phyloP scores from a whole-genome alignment of 2,888 invertebrate genomes.

The Eilema depressum region DNA sequence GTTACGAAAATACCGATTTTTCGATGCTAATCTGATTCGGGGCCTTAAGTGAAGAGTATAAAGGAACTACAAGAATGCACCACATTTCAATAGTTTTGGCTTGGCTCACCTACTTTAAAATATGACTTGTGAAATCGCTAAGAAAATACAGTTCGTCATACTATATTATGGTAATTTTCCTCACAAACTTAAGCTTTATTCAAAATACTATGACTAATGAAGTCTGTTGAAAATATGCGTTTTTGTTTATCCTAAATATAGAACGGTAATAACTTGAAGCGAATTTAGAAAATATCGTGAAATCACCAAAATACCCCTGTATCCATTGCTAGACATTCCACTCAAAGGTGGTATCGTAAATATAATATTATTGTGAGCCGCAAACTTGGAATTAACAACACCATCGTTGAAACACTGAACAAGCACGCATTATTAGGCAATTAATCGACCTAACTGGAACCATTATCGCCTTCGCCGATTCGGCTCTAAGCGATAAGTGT shows the following conservation, averaged over 20 bases:
- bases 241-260: conserved; percentile 26
- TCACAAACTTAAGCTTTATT: neutral
- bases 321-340: neutral
- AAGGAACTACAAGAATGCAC: no score
- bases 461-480: conserved; percentile 31
- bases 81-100: neutral
- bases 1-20: no score
- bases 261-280: conserved; percentile 20
- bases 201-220: neutral
- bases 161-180: neutral
- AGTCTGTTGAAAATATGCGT: neutral
- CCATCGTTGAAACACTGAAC: conserved; percentile 25
- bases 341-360: conserved; percentile 46
- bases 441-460: conserved; percentile 33
- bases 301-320: neutral
- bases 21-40: no score
- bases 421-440: conserved; percentile 33
- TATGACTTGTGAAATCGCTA: neutral
- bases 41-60: neutral
- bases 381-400: conserved; percentile 26
- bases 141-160: neutral
- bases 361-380: conserved; percentile 38
- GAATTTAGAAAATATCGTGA: neutral
- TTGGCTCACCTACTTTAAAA: no score
- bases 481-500: conserved; percentile 2